Conservation (phyloP, 2,797 vertebrate genomes). For the Cossypha caffra region DNA sequence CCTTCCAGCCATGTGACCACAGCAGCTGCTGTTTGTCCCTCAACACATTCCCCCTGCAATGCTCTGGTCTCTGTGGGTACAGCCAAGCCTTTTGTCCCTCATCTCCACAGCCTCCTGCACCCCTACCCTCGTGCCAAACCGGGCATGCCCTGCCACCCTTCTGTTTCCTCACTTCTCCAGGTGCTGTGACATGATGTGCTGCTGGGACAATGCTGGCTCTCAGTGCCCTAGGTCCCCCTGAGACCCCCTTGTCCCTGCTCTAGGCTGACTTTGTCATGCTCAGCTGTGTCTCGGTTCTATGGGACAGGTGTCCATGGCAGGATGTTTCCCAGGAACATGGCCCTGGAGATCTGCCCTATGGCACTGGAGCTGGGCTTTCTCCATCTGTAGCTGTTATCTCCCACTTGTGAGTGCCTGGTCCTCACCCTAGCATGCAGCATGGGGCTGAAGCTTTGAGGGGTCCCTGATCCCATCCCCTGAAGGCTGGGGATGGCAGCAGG, state of each 20-base stretch:
- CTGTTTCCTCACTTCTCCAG: not conserved
- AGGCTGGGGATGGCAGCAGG: not conserved
- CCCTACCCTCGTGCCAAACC: not conserved
- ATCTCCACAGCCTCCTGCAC: accelerated
- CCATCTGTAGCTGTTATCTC: not conserved
- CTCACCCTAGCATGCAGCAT: not conserved
- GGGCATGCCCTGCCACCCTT: not conserved
- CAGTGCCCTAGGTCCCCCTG: accelerated
- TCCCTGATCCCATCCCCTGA: not conserved
- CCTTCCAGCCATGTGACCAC: accelerated
- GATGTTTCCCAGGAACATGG: not conserved
- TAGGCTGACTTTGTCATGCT: not conserved
- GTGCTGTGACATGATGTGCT: not conserved
- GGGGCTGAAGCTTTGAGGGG: not conserved
- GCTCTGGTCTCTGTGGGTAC: not conserved
- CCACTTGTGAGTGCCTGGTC: not conserved
- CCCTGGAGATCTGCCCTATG: not conserved
- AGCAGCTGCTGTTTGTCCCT: not conserved
- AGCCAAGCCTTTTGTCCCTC: not conserved
- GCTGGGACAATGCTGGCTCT: not conserved
- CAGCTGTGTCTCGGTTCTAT: not conserved
- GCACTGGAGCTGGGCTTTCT: not conserved
- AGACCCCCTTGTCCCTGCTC: not conserved
- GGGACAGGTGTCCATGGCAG: not conserved
- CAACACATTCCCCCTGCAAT: not conserved